Conservation (phyloP, 2,113 vertebrate genomes). For the Salvator merianae region DNA sequence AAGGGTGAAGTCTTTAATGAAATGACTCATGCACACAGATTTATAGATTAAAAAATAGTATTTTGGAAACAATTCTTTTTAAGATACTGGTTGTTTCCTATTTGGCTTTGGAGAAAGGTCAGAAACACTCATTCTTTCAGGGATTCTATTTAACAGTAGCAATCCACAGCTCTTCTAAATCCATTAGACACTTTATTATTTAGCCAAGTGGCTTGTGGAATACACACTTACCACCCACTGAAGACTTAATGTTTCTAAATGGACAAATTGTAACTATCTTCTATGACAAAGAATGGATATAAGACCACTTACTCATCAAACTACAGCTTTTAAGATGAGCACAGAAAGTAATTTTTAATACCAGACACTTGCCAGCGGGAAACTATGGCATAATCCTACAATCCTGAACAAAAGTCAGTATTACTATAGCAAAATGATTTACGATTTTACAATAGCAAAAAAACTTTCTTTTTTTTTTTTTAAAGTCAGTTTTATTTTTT, state of each 20-base stretch:
- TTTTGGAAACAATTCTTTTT: not conserved
- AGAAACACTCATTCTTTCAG: not conserved
- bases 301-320: not conserved
- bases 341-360: not conserved
- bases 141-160: not conserved
- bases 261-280: not conserved
- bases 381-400: not conserved
- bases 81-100: not conserved
- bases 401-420: no score
- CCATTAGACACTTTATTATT: not conserved
- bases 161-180: not conserved
- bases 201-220: not conserved
- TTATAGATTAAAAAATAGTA: not conserved
- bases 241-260: not conserved
- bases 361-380: not conserved
- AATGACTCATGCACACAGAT: constrained; percentile 8
- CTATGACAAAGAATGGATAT: not conserved
- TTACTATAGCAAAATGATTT: no score
- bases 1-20: not conserved
- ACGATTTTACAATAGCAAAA: no score
- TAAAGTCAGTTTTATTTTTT: not conserved
- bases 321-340: not conserved
- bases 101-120: not conserved
- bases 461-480: no score
- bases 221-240: not conserved